Evolutionary conservation across 2,113 vertebrate species (phyloP).

Genomic region (Nestor notabilis): DNA sequence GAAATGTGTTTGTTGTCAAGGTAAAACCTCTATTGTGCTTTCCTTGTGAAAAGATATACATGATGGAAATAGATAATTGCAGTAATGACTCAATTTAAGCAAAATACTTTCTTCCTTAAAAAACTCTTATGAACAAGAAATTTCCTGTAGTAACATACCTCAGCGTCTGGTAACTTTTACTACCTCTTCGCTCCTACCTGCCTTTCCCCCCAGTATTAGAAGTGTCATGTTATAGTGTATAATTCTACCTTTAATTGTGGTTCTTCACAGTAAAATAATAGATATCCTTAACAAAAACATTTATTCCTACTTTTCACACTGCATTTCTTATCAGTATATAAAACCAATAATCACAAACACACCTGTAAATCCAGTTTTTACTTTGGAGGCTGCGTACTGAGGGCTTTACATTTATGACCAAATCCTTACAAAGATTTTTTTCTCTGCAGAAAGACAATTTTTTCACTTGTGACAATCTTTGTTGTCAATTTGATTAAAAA

Average conservation of each 20-base stretch:
- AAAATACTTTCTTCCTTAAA: background rate
- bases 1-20: background rate
- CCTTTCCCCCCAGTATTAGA: background rate
- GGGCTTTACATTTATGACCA: background rate
- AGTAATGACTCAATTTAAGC: background rate
- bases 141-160: background rate
- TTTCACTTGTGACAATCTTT: background rate
- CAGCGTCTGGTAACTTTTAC: background rate
- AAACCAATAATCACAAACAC: background rate
- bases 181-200: background rate
- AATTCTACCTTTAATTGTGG: background rate
- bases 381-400: background rate
- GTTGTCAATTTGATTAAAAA: background rate
- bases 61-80: background rate
- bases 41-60: background rate
- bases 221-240: background rate
- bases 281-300: background rate
- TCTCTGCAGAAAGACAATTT: background rate
- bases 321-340: background rate
- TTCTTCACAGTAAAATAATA: background rate
- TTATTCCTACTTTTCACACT: background rate
- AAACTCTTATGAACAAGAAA: background rate
- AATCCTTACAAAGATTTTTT: background rate
- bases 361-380: background rate
- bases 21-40: constrained; percentile 16